phyloP scores from a whole-genome alignment of 1,140 invertebrate species.

The Cepaea nemoralis region DNA sequence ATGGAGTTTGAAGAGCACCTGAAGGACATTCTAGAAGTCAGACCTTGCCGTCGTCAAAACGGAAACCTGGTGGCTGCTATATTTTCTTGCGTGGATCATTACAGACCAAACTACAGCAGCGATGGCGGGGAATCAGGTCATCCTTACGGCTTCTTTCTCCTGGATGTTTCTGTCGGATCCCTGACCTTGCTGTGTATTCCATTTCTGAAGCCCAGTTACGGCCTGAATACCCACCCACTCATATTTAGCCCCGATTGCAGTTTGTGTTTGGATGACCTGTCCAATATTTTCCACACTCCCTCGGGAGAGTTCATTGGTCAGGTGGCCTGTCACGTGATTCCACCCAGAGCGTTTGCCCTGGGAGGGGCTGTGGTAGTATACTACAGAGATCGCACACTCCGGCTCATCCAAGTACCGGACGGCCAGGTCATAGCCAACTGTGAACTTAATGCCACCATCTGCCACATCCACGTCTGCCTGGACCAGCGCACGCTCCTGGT shows the following conservation, averaged over 20 bases:
- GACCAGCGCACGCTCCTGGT: slow-evolving; percentile 66
- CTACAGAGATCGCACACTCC: slow-evolving; percentile 50
- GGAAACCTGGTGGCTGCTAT: slow-evolving; percentile 57
- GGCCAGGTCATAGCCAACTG: slow-evolving; percentile 59
- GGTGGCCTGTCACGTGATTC: slow-evolving; percentile 42
- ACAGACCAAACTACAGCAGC: slow-evolving; percentile 29
- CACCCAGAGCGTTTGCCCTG: slow-evolving; percentile 54
- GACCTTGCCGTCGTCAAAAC: slow-evolving; percentile 52
- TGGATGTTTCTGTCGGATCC: slow-evolving; percentile 59
- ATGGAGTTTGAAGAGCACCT: slow-evolving; percentile 56
- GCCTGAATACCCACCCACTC: slow-evolving; percentile 42
- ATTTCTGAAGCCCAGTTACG: slow-evolving; percentile 51
- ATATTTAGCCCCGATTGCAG: slow-evolving; percentile 59
- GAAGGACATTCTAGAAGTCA: slow-evolving; percentile 57
- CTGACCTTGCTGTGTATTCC: slow-evolving; percentile 59
- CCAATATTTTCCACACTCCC: slow-evolving; percentile 60
- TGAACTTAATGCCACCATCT: slow-evolving; percentile 62
- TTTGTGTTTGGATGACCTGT: slow-evolving; percentile 62
- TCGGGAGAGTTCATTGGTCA: slow-evolving; percentile 49
- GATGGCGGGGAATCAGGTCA: not conserved
- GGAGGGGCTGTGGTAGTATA: slow-evolving; percentile 58
- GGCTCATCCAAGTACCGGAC: slow-evolving; percentile 56
- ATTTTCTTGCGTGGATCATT: slow-evolving; percentile 47
- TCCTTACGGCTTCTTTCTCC: slow-evolving; percentile 56
- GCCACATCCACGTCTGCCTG: slow-evolving; percentile 53